These are phyloP conservation scores for Galbula dea DNA, from an alignment of 2,113 vertebrate species.

Conservation along the genomic window DNA sequence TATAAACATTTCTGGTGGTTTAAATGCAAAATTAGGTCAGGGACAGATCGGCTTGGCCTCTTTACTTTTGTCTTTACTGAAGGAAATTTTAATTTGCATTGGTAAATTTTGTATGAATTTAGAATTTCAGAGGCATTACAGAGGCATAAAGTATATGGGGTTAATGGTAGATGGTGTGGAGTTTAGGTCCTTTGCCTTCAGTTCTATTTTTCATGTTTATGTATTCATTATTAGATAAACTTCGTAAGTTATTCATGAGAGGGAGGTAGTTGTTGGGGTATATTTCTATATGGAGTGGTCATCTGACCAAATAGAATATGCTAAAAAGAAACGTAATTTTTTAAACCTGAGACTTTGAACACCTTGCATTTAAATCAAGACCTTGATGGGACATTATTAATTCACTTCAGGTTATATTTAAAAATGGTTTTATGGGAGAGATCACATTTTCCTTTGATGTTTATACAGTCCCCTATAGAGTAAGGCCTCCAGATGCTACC, in stretches of 20 bases:
- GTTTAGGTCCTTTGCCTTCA: background rate
- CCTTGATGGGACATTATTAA: background rate
- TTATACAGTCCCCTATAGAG: background rate
- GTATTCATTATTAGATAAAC: background rate
- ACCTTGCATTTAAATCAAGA: background rate
- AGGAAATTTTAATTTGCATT: background rate
- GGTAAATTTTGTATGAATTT: background rate
- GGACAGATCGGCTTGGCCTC: background rate
- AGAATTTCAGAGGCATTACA: too few relatives aligned
- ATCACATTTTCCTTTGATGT: background rate
- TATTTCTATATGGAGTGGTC: background rate
- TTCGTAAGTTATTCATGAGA: background rate
- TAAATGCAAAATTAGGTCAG: background rate
- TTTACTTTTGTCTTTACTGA: background rate
- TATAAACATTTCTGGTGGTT: background rate
- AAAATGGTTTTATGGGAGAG: background rate
- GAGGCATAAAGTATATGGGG: background rate
- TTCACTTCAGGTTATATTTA: conserved; percentile 8
- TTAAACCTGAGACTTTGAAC: background rate
- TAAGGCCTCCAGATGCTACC: conserved; percentile 2
- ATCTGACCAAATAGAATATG: background rate
- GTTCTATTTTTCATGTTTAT: background rate
- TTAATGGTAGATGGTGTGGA: background rate
- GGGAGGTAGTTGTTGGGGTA: background rate
- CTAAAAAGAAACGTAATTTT: background rate